Evolutionary conservation across 2,888 invertebrate species (phyloP).

Genomic region (Antitype chi): DNA sequence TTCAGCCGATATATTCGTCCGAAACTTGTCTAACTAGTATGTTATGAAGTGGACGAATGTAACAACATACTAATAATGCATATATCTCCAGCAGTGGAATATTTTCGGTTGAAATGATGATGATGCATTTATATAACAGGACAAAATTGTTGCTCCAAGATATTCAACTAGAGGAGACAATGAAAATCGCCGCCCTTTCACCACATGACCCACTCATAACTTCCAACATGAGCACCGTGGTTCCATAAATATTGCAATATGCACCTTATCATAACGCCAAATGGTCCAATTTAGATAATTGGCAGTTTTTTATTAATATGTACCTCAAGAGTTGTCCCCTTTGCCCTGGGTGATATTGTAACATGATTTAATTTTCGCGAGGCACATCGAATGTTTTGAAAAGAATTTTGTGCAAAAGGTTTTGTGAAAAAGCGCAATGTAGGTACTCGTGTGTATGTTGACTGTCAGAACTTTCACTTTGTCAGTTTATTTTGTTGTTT

Average conservation of each 20-base stretch:
- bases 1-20: background rate
- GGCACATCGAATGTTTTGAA: constrained; percentile 10
- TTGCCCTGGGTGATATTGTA: constrained; percentile 45
- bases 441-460: too few relatives aligned
- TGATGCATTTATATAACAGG: background rate
- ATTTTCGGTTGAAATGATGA: background rate
- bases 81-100: background rate
- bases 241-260: constrained; percentile 72
- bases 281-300: constrained; percentile 67
- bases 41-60: background rate
- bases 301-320: constrained; percentile 70
- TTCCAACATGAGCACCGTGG: constrained; percentile 60
- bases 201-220: constrained; percentile 56
- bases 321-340: constrained; percentile 60
- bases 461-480: background rate
- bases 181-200: constrained; percentile 42
- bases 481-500: background rate
- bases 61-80: background rate
- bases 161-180: background rate
- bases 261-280: constrained; percentile 70
- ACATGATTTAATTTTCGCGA: constrained; percentile 45
- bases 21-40: background rate
- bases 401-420: constrained; percentile 10
- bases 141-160: background rate
- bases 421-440: background rate